phyloP scores from a whole-genome alignment of 2,888 invertebrate genomes.

The Oasisia sp. region DNA sequence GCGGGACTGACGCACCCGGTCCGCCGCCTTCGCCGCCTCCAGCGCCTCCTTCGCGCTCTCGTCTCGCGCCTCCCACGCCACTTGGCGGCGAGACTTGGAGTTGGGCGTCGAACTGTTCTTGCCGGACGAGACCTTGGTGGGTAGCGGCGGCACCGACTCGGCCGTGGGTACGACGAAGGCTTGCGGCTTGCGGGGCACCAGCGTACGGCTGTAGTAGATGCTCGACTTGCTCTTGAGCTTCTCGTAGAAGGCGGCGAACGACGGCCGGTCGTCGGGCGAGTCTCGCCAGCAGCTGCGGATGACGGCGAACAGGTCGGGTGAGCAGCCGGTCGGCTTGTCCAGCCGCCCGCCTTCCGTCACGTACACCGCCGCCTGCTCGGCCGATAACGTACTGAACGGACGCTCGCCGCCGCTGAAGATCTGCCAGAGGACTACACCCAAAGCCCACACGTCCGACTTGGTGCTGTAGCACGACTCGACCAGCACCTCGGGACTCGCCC shows the following conservation, averaged over 20 bases:
- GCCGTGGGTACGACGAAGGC: background rate
- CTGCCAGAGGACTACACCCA: constrained; percentile 46
- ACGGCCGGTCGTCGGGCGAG: constrained; percentile 38
- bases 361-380: constrained; percentile 41
- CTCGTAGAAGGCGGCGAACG: constrained; percentile 40
- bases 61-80: constrained; percentile 17
- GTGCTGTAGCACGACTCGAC: constrained; percentile 43
- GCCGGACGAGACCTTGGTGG: background rate
- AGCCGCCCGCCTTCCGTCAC: constrained; percentile 43
- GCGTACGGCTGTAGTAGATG: constrained; percentile 40
- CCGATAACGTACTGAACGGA: constrained; percentile 40
- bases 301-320: constrained; percentile 39
- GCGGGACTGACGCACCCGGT: constrained; percentile 20
- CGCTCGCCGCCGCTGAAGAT: constrained; percentile 43
- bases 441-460: constrained; percentile 46
- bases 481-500: constrained; percentile 47
- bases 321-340: constrained; percentile 43
- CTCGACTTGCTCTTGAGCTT: constrained; percentile 44
- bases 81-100: constrained; percentile 19
- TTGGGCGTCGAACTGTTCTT: constrained; percentile 22
- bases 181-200: constrained; percentile 8
- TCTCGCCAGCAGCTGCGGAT: constrained; percentile 45
- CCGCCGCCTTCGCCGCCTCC: constrained; percentile 25
- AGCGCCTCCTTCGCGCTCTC: constrained; percentile 22
- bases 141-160: constrained; percentile 20